Conservation (phyloP, 2,888 invertebrate species). For the Ophion costatus region DNA sequence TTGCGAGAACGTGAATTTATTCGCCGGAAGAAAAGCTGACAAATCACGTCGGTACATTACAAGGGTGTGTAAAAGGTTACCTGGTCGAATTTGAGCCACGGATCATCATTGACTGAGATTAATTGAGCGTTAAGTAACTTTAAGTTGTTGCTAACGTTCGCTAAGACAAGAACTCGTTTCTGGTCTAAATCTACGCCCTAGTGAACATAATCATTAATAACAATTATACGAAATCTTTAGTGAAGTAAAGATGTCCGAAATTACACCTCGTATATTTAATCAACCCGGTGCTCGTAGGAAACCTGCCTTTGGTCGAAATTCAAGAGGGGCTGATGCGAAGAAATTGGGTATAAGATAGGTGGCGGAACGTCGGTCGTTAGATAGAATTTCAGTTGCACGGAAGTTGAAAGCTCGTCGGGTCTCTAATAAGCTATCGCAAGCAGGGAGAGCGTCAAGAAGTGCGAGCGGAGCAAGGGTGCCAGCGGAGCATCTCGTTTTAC, state of each 20-base stretch:
- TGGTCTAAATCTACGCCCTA: neutral
- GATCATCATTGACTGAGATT: too few relatives aligned
- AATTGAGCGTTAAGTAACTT: neutral
- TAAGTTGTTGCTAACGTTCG: neutral
- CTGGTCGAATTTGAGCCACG: too few relatives aligned
- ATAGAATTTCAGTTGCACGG: constrained; percentile 73
- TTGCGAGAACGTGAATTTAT: neutral
- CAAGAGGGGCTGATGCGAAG: constrained; percentile 17
- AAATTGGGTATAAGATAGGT: constrained; percentile 49
- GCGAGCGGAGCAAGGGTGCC: constrained; percentile 34
- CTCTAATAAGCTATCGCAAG: constrained; percentile 79
- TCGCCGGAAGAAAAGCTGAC: neutral
- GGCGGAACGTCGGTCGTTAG: constrained; percentile 65
- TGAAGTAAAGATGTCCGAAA: neutral
- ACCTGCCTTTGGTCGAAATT: neutral
- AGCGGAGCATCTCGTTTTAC: constrained; percentile 69
- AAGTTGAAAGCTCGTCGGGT: constrained; percentile 78
- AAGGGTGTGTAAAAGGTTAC: neutral
- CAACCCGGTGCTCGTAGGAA: neutral
- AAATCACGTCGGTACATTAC: neutral
- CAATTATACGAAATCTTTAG: neutral
- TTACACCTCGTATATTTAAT: constrained; percentile 32
- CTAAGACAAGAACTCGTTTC: neutral
- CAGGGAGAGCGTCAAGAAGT: constrained; percentile 43
- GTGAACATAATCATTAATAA: constrained; percentile 13